Conservation (phyloP, 2,797 vertebrate genomes). For the Steatocranus sp. region DNA sequence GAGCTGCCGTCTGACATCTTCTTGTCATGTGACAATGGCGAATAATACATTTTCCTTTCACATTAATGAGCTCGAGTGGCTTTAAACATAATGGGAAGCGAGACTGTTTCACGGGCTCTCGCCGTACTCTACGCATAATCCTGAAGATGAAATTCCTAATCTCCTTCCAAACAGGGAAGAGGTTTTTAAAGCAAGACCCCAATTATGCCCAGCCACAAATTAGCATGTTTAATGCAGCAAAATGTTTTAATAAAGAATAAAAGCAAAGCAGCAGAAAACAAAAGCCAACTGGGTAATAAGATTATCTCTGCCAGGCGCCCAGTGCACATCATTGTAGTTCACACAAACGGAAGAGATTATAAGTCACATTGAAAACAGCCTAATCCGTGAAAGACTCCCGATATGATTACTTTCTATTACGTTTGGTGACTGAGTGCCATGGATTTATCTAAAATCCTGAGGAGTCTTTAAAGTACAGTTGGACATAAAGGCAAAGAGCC, state of each 20-base stretch:
- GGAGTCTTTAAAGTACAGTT: constrained; percentile 68
- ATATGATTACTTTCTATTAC: constrained; percentile 76
- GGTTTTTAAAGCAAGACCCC: constrained; percentile 72
- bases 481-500: constrained; percentile 62
- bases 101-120: constrained; percentile 72
- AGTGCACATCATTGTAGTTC: constrained; percentile 69
- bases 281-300: constrained; percentile 76
- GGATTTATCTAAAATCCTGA: constrained; percentile 67
- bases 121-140: constrained; percentile 71
- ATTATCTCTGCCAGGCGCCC: constrained; percentile 73
- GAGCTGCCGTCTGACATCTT: constrained; percentile 53
- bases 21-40: constrained; percentile 64
- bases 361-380: constrained; percentile 71
- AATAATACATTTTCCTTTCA: constrained; percentile 70
- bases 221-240: constrained; percentile 75
- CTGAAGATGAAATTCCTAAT: constrained; percentile 78
- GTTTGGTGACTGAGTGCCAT: constrained; percentile 62
- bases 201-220: constrained; percentile 74
- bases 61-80: constrained; percentile 73
- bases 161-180: constrained; percentile 73
- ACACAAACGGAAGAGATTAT: constrained; percentile 73
- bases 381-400: constrained; percentile 74
- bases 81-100: constrained; percentile 73
- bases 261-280: constrained; percentile 72
- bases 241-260: constrained; percentile 79